Conservation (phyloP, 1,140 invertebrate species). For the Drosophila parabipectinata region DNA sequence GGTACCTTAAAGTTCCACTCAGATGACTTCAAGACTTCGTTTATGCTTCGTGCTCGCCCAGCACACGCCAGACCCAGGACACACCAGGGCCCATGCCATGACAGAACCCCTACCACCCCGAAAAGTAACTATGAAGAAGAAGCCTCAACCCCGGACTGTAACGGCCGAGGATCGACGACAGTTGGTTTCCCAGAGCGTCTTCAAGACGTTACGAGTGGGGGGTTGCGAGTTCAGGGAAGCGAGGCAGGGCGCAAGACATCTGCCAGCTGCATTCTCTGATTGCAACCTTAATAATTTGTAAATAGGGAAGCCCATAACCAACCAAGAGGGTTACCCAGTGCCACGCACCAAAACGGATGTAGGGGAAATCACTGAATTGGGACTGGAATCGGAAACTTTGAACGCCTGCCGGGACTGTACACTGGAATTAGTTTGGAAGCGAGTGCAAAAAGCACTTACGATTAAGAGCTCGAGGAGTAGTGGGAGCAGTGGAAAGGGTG, state of each 20-base stretch:
- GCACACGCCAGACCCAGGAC: slow-evolving; percentile 49
- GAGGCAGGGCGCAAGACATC: slow-evolving; percentile 32
- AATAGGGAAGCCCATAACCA: slow-evolving; percentile 21
- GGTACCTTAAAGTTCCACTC: slow-evolving; percentile 71
- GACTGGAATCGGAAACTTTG: slow-evolving; percentile 13
- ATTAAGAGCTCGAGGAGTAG: slow-evolving; percentile 21
- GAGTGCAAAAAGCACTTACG: slow-evolving; percentile 60
- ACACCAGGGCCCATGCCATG: slow-evolving; percentile 12
- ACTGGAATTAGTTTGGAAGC: slow-evolving; percentile 22
- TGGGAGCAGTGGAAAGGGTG: not conserved
- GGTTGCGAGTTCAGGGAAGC: slow-evolving; percentile 46
- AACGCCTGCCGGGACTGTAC: slow-evolving; percentile 33
- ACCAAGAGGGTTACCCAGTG: slow-evolving; percentile 44
- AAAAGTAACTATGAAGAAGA: not conserved
- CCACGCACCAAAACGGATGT: slow-evolving; percentile 69
- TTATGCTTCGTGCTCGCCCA: slow-evolving; percentile 41
- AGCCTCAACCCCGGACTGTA: slow-evolving; percentile 33
- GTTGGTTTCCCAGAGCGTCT: slow-evolving; percentile 80
- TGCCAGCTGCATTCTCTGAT: slow-evolving; percentile 70
- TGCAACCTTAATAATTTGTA: slow-evolving; percentile 55
- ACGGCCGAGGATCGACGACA: slow-evolving; percentile 63
- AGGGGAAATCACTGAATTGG: slow-evolving; percentile 55
- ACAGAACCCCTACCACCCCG: not conserved
- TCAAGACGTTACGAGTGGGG: slow-evolving; percentile 71
- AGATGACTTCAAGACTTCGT: slow-evolving; percentile 50